A percentile compares a stretch with the other conserved stretches of the same genome.
phyloP scores from a whole-genome alignment of 2,888 invertebrate genomes.

The Ditula angustiorana region DNA sequence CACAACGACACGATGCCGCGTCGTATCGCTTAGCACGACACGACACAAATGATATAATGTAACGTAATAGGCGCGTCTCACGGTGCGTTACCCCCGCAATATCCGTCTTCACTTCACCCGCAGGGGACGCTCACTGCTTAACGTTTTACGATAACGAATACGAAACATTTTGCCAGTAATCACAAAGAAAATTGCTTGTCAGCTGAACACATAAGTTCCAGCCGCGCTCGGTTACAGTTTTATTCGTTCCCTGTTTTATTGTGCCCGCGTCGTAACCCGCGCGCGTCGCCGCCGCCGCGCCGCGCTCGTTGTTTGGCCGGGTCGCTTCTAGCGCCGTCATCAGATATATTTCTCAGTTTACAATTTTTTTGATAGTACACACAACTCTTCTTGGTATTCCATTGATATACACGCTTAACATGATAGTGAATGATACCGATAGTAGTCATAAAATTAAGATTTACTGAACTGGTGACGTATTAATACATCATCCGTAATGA shows the following conservation, averaged over 20 bases:
- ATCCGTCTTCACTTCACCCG: neutral
- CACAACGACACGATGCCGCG: neutral
- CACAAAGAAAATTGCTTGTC: constrained; percentile 2
- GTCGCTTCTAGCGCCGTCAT: neutral
- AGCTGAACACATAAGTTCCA: neutral
- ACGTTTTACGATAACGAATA: neutral
- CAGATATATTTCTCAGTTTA: too few species aligned
- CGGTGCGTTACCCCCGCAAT: neutral
- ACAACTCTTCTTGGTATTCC: too few species aligned
- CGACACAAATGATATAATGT: neutral
- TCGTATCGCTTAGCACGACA: too few species aligned
- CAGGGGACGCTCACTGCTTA: neutral
- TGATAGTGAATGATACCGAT: too few species aligned
- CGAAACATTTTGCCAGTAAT: constrained; percentile 3
- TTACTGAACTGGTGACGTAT: too few species aligned
- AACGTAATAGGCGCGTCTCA: too few species aligned
- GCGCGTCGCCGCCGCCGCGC: neutral
- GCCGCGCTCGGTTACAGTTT: neutral
- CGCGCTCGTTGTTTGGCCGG: neutral
- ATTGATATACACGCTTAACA: too few species aligned
- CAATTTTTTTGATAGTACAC: too few species aligned
- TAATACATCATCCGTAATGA: too few species aligned
- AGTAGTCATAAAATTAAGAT: too few species aligned
- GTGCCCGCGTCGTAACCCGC: neutral
- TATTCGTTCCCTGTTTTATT: neutral